These are phyloP conservation scores for Odontomyia ornata DNA, from an alignment of 2,888 invertebrate genomes.

Conservation along the genomic window DNA sequence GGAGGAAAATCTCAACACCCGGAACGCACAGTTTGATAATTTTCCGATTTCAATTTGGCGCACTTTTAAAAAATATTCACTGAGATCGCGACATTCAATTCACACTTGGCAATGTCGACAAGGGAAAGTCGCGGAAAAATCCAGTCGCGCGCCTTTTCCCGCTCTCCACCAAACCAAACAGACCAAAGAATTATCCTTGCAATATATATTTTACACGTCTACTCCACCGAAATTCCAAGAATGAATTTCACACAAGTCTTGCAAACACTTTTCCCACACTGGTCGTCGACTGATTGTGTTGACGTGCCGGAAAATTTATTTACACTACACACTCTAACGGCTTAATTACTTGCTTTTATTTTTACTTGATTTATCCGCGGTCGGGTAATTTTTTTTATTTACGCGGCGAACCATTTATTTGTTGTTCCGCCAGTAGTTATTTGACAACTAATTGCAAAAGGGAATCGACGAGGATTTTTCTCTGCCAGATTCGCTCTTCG, in stretches of 20 bases:
- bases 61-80: background rate
- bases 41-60: background rate
- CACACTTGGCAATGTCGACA: no score
- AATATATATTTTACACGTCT: background rate
- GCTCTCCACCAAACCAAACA: background rate
- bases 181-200: slow-evolving; percentile 13
- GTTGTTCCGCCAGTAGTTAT: background rate
- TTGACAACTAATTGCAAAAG: slow-evolving; percentile 10
- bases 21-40: no score
- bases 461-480: background rate
- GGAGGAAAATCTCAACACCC: no score
- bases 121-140: no score
- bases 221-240: background rate
- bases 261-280: background rate
- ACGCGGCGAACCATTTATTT: background rate
- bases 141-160: slow-evolving; percentile 14
- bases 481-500: background rate
- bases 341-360: slow-evolving; percentile 18
- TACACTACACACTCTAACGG: slow-evolving; percentile 24
- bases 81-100: no score
- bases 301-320: slow-evolving; percentile 14
- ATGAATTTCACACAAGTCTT: background rate
- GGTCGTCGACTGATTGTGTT: background rate
- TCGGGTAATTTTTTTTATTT: background rate
- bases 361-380: background rate